Percentiles rank a stretch among this genome's conserved stretches.
These are phyloP conservation scores for Hemiscyllium ocellatum DNA, from an alignment of 2,113 vertebrate species.

Conservation along the genomic window DNA sequence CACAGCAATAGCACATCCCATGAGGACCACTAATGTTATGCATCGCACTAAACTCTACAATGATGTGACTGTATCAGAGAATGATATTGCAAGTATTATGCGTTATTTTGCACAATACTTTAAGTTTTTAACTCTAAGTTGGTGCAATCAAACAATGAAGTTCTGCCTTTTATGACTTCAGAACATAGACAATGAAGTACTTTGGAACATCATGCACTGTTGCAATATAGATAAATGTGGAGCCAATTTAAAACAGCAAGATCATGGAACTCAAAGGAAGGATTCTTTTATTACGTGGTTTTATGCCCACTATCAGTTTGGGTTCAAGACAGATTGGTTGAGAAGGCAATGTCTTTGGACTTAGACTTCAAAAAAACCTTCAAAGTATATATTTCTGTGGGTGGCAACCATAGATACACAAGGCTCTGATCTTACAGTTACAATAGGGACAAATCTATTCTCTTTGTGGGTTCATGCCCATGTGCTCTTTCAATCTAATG, in stretches of 20 bases:
- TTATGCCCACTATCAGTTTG: no score
- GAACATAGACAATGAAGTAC: background rate
- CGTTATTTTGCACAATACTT: background rate
- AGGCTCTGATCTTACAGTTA: no score
- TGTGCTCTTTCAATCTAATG: no score
- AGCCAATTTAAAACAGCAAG: background rate
- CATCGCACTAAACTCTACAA: background rate
- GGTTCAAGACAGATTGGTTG: no score
- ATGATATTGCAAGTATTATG: background rate
- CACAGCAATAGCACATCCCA: background rate
- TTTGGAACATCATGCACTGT: background rate
- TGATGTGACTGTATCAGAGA: background rate
- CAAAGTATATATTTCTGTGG: no score
- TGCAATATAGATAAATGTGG: background rate
- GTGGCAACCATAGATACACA: no score
- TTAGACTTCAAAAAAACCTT: no score
- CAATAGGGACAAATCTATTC: no score
- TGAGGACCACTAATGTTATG: background rate
- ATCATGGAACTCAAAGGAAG: background rate
- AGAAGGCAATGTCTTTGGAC: no score
- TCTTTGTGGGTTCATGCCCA: no score
- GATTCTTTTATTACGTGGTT: no score
- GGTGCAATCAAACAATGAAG: background rate
- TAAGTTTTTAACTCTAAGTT: background rate
- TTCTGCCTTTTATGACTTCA: background rate